These are phyloP conservation scores for Melanotaenia boesemani DNA, from an alignment of 2,797 vertebrate genomes.

Conservation along the genomic window DNA sequence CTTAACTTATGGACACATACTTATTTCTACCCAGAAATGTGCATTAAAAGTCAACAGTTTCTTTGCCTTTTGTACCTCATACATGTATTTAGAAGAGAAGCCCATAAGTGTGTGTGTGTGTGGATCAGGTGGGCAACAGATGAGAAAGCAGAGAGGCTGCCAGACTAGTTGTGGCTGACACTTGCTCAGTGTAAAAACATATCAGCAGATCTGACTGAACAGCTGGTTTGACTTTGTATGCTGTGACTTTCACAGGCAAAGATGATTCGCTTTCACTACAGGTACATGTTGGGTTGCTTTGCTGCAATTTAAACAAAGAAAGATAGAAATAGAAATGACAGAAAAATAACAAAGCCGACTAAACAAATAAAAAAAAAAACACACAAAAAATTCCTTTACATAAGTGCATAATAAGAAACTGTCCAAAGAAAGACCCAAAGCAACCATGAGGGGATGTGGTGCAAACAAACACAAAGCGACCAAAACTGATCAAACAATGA, in stretches of 20 bases:
- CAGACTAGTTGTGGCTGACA: constrained; percentile 60
- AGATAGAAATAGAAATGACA: neutral
- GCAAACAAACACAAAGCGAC: neutral
- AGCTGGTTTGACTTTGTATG: constrained; percentile 20
- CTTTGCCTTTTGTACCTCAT: neutral
- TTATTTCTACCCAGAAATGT: neutral
- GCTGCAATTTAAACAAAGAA: too few relatives aligned
- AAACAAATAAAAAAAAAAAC: neutral
- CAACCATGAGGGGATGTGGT: neutral
- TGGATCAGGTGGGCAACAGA: constrained; percentile 71
- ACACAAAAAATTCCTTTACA: neutral
- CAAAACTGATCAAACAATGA: neutral
- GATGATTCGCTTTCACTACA: too few relatives aligned
- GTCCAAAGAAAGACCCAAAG: neutral
- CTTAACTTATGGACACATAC: neutral
- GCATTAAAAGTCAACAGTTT: neutral
- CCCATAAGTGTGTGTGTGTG: constrained; percentile 25
- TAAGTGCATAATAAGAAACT: neutral
- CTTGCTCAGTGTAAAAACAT: constrained; percentile 40
- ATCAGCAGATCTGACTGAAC: constrained; percentile 24
- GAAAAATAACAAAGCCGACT: neutral
- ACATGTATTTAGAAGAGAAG: neutral
- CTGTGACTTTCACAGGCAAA: too few relatives aligned
- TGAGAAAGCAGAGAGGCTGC: constrained; percentile 58
- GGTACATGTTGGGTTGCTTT: too few relatives aligned